These are phyloP conservation scores for Pterostichus madidus DNA, from an alignment of 2,888 invertebrate genomes.

Conservation along the genomic window DNA sequence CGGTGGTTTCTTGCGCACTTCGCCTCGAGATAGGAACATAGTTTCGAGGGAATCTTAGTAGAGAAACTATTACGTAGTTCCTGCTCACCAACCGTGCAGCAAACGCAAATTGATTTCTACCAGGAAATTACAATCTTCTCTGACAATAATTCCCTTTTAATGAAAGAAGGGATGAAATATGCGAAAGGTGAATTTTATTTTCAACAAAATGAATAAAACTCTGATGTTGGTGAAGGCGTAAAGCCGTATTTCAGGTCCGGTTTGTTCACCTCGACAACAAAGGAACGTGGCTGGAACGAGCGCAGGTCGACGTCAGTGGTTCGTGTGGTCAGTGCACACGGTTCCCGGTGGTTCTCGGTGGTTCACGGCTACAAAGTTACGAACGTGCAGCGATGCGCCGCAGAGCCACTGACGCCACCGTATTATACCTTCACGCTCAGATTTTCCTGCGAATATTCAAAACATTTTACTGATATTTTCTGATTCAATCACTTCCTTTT, in stretches of 20 bases:
- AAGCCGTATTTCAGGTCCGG: slow-evolving; percentile 47
- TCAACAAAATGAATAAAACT: slow-evolving; percentile 38
- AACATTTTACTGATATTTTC: not conserved
- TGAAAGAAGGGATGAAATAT: too few species aligned
- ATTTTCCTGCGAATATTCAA: slow-evolving; percentile 6
- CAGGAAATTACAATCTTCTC: not conserved
- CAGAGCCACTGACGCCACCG: slow-evolving; percentile 38
- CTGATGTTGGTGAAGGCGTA: slow-evolving; percentile 28
- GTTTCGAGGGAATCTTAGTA: slow-evolving; percentile 52
- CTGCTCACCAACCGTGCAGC: too few species aligned
- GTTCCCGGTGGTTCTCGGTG: slow-evolving; percentile 23
- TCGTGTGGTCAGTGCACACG: slow-evolving; percentile 53
- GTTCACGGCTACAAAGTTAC: slow-evolving; percentile 44
- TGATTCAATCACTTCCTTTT: not conserved
- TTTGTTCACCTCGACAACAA: slow-evolving; percentile 46
- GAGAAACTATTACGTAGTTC: not conserved
- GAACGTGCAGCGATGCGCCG: slow-evolving; percentile 52
- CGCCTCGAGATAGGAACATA: slow-evolving; percentile 54
- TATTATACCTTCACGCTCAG: slow-evolving; percentile 41
- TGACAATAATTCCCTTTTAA: too few species aligned
- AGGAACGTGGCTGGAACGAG: not conserved
- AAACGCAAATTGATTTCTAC: slow-evolving; percentile 27
- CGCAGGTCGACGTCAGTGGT: slow-evolving; percentile 50
- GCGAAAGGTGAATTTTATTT: slow-evolving; percentile 13
- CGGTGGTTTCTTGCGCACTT: slow-evolving; percentile 57